phyloP scores from a whole-genome alignment of 2,113 vertebrate species.

The Columbina picui region DNA sequence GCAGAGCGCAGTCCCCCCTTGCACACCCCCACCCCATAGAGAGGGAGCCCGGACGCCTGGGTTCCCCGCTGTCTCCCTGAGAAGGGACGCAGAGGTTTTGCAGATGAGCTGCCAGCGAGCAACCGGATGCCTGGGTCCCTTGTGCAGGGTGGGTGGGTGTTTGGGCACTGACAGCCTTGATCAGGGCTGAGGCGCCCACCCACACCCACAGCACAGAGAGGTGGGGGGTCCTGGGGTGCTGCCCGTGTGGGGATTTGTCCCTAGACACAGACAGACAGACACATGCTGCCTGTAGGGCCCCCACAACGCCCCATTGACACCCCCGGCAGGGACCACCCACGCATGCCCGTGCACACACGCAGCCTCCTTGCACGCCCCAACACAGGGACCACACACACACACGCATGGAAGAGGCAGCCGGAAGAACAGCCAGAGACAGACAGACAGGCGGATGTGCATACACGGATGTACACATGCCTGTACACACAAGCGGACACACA shows the following conservation, averaged over 20 bases:
- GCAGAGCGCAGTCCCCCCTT: neutral
- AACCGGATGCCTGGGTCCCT: neutral
- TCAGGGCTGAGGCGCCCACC: neutral
- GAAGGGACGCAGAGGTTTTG: neutral
- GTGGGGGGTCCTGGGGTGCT: neutral
- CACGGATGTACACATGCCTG: neutral
- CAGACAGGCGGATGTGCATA: neutral
- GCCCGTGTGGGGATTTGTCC: fast-evolving
- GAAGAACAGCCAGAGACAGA: neutral
- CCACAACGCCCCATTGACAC: too few relatives aligned
- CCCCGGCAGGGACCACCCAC: neutral
- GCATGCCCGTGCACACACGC: neutral
- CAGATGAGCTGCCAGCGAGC: neutral
- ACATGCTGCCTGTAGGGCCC: neutral
- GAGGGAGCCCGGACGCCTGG: fast-evolving
- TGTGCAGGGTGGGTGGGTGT: neutral
- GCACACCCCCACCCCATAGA: neutral
- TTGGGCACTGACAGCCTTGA: neutral
- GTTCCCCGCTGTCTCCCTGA: neutral
- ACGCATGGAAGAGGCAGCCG: neutral
- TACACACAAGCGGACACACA: neutral
- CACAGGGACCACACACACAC: neutral
- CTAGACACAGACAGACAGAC: neutral
- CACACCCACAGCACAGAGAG: neutral
- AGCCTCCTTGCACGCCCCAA: neutral